Conservation (phyloP, 2,113 vertebrate genomes). For the Sakesphorus luctuosus region DNA sequence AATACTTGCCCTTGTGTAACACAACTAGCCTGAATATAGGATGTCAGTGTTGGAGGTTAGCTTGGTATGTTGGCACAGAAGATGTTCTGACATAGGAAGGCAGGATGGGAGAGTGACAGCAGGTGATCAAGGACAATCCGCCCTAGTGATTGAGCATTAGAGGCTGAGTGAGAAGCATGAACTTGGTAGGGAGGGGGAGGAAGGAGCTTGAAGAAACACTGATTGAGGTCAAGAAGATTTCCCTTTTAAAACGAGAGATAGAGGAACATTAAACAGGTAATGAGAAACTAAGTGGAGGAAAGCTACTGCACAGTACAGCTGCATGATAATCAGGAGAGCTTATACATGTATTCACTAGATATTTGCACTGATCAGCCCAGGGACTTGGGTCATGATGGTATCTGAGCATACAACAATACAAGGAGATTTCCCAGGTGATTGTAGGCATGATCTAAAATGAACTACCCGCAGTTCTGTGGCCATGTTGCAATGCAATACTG, state of each 20-base stretch:
- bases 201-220: conserved; percentile 1
- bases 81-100: neutral
- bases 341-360: conserved; percentile 16
- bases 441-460: neutral
- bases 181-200: neutral
- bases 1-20: neutral
- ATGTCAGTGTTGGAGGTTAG: neutral
- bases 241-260: neutral
- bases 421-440: conserved; percentile 16
- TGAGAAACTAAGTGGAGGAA: conserved; percentile 22
- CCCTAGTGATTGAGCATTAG: neutral
- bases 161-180: neutral
- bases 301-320: neutral
- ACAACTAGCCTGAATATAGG: neutral
- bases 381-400: conserved; percentile 6
- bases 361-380: conserved; percentile 21
- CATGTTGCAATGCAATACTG: neutral
- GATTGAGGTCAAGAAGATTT: conserved; percentile 28
- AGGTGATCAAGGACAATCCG: neutral
- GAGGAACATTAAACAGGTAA: conserved; percentile 38
- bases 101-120: neutral
- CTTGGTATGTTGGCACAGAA: neutral
- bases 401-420: conserved; percentile 27
- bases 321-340: conserved; percentile 2
- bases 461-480: neutral